Percentiles rank a stretch among this genome's conserved stretches.
phyloP scores from a whole-genome alignment of 1,140 invertebrate species.

The Amphibalanus amphitrite region DNA sequence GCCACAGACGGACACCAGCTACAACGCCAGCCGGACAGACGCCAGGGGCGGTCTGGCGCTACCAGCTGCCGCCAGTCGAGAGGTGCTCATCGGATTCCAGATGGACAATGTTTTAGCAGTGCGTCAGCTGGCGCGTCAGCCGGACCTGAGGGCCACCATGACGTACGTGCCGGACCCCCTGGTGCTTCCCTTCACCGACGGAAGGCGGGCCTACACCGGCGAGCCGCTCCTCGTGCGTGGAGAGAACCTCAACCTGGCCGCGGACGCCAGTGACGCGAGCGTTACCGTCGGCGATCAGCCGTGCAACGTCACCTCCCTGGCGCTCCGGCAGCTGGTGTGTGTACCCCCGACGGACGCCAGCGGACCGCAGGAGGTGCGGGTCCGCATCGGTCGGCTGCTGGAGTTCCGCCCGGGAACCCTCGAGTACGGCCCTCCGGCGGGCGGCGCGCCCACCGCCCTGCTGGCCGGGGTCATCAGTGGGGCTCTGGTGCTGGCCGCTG shows the following conservation, averaged over 20 bases:
- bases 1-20: conserved; percentile 20
- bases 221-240: conserved; percentile 91
- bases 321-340: conserved; percentile 71
- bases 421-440: too few relatives aligned
- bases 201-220: conserved; percentile 75
- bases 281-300: conserved; percentile 73
- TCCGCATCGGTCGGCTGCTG: conserved; percentile 57
- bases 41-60: conserved; percentile 30
- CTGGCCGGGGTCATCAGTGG: conserved; percentile 67
- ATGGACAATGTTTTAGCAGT: conserved; percentile 91
- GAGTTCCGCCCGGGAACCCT: too few relatives aligned
- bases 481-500: conserved; percentile 58
- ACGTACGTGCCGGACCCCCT: conserved; percentile 86
- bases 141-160: conserved; percentile 54
- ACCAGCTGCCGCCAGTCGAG: conserved; percentile 30
- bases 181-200: conserved; percentile 50
- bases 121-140: conserved; percentile 61
- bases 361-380: conserved; percentile 24
- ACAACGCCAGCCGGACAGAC: conserved; percentile 23
- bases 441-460: conserved; percentile 36
- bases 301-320: conserved; percentile 86
- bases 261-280: conserved; percentile 78
- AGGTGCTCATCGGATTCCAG: conserved; percentile 54
- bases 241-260: conserved; percentile 73
- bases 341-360: conserved; percentile 66